A percentile compares a stretch with the other conserved stretches of the same genome.
Conservation (phyloP, 2,113 vertebrate species). For the Pampusana beccarii region DNA sequence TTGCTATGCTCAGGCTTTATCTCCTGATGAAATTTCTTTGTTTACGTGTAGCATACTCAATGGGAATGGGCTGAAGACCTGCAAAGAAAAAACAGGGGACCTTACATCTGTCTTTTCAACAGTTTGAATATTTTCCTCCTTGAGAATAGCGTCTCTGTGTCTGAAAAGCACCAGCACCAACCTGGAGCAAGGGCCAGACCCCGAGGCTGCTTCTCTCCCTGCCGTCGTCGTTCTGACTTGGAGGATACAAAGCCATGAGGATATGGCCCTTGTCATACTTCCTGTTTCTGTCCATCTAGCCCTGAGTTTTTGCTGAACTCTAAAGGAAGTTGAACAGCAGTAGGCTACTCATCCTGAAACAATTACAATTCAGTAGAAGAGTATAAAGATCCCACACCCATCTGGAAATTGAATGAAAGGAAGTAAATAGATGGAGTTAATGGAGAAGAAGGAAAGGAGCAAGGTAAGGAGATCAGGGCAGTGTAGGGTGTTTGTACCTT, state of each 20-base stretch:
- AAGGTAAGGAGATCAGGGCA: background rate
- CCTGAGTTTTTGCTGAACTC: background rate
- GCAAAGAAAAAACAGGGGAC: background rate
- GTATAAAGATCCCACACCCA: background rate
- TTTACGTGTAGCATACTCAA: background rate
- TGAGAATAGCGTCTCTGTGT: background rate
- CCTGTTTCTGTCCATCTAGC: background rate
- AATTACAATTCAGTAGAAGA: background rate
- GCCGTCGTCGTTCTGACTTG: background rate
- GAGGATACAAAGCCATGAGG: background rate
- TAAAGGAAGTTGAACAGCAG: background rate
- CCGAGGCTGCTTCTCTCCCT: background rate
- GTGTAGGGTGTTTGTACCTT: background rate
- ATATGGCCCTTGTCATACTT: background rate
- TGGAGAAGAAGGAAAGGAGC: background rate
- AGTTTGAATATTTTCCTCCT: background rate
- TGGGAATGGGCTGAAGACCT: background rate
- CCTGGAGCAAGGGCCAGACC: background rate
- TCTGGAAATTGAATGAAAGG: background rate
- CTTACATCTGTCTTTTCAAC: background rate
- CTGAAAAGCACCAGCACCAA: background rate
- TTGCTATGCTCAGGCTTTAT: background rate
- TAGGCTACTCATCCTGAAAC: background rate
- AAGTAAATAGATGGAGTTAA: background rate
- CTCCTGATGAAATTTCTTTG: background rate